Evolutionary conservation across 1,140 invertebrate species (phyloP).

Genomic region (Araneus ventricosus): DNA sequence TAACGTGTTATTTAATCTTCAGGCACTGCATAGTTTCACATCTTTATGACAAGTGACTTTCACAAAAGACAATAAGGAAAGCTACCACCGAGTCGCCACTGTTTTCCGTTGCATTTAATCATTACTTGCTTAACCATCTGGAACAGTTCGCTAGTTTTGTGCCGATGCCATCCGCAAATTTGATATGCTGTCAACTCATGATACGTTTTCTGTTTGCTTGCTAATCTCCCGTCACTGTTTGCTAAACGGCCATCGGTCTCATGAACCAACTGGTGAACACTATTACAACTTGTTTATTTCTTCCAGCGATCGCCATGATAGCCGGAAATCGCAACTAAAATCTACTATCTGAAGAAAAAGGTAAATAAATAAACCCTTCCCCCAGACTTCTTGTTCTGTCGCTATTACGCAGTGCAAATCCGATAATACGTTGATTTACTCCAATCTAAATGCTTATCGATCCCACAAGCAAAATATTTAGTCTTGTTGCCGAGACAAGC

Average conservation of each 20-base stretch:
- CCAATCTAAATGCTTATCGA: neutral
- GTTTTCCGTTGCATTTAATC: no score
- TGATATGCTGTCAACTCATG: no score
- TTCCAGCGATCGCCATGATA: neutral
- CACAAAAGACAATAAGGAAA: no score
- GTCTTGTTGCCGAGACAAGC: constrained; percentile 13
- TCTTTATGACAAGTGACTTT: no score
- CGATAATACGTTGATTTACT: neutral
- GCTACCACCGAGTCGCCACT: no score
- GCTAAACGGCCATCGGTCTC: neutral
- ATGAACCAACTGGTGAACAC: neutral
- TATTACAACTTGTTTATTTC: neutral
- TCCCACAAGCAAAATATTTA: neutral
- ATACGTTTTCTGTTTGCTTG: no score
- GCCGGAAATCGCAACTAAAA: neutral
- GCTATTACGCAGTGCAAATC: neutral
- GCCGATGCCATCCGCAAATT: no score
- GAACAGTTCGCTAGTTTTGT: no score
- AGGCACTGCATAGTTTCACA: no score
- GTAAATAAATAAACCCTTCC: neutral
- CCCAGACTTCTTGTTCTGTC: neutral
- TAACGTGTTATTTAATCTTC: no score
- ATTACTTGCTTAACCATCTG: no score
- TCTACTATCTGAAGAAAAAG: neutral
- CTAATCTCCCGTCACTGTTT: neutral